Evolutionary conservation across 2,113 vertebrate species (phyloP).

Genomic region (Megaceryle maxima): DNA sequence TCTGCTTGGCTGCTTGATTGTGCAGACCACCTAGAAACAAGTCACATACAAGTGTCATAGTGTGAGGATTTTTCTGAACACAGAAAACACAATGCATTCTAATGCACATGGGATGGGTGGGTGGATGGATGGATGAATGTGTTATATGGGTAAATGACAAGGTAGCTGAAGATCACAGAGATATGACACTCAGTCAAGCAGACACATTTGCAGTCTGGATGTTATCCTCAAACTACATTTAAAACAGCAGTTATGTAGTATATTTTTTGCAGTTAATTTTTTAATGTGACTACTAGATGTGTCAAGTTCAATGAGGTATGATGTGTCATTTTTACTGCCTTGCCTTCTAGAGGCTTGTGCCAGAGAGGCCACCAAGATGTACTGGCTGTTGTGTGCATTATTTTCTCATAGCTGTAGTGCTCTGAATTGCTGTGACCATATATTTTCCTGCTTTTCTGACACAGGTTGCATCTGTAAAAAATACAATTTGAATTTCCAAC

Average conservation of each 20-base stretch:
- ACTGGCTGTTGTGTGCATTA: neutral
- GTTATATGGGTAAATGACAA: neutral
- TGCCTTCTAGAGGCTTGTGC: neutral
- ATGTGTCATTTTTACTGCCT: constrained; percentile 24
- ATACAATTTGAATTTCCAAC: neutral
- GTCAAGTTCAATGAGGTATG: neutral
- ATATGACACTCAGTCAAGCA: neutral
- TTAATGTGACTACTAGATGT: neutral
- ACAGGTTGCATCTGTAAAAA: neutral
- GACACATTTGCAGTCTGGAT: neutral
- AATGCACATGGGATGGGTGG: neutral
- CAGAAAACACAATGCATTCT: neutral
- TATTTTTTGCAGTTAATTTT: neutral
- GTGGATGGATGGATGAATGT: neutral
- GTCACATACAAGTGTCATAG: neutral
- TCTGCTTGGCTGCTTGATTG: neutral
- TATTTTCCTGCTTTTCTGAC: neutral
- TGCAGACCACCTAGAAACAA: neutral
- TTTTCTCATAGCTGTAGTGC: neutral
- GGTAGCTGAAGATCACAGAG: neutral
- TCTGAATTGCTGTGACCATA: neutral
- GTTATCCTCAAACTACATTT: neutral
- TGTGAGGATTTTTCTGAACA: neutral
- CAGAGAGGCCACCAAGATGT: neutral
- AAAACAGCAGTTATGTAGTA: neutral